Conservation (phyloP, 92 coral and sea anemone genomes). For the Phenganax marumi region DNA sequence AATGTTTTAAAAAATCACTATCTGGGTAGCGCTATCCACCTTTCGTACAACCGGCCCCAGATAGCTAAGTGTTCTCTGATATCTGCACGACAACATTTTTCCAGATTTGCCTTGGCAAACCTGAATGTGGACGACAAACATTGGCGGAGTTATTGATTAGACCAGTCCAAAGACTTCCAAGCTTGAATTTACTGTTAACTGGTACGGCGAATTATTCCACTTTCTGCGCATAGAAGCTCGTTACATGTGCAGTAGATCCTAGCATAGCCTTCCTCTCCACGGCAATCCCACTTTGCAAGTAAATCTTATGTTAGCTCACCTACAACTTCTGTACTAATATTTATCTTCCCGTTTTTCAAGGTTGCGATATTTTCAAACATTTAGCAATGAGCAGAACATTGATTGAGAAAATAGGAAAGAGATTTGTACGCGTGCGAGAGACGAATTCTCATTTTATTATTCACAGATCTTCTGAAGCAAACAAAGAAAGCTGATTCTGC, state of each 20-base stretch:
- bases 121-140: slow-evolving; percentile 93
- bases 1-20: too few species aligned
- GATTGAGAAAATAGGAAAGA: not conserved
- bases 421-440: not conserved
- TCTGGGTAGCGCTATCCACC: too few species aligned
- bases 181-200: slow-evolving; percentile 83
- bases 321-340: not conserved
- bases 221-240: too few species aligned
- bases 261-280: not conserved
- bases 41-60: too few species aligned
- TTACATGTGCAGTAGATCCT: not conserved
- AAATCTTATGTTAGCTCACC: too few species aligned
- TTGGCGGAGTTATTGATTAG: slow-evolving; percentile 84
- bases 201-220: slow-evolving; percentile 41
- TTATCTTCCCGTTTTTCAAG: not conserved
- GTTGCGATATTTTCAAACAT: not conserved
- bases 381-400: not conserved
- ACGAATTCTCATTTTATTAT: not conserved
- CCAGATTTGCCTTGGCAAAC: slow-evolving; percentile 89
- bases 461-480: slow-evolving; percentile 82
- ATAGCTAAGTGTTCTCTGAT: not conserved
- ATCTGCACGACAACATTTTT: not conserved
- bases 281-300: too few species aligned
- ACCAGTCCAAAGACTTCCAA: slow-evolving; percentile 94
- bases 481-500: slow-evolving; percentile 69